Base-by-base conservation (phyloP, 2,797 vertebrate genomes). In the Natrix natrix region DNA sequence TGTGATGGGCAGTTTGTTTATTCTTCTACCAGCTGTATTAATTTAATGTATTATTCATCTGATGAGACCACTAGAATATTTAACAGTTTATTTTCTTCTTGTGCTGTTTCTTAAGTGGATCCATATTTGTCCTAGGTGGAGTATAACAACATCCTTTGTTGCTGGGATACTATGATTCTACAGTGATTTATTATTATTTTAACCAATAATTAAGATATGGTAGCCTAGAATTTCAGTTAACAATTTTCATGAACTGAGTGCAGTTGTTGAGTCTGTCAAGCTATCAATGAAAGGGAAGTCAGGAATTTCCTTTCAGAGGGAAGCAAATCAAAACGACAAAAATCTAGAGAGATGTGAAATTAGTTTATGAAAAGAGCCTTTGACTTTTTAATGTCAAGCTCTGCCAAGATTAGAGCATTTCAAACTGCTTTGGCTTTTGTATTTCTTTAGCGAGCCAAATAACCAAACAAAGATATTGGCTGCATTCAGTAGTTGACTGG, bases 11-110 rank as follows among this genome's bases (percentile, higher is more conserved):
- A 95, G 88, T 90, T 63, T 91, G 88, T 96, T 96, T 95, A 78
- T 96, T 94, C 91, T 96, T 96, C 90, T 89, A 91, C 94, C 96
- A 97, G 94, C 94, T 97, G 94, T 93, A 94, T 95, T 94, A 95
- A 94, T 93, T 97, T 96, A 95, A 87, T n/a, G 12, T 91, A 91
- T 95, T 96, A 93, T 87, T 96, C 74, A 91, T 94, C 89, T 92
- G 2, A 93, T 95, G 94, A 92, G 32, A 95, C 61, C 94, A 37
- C 56, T 88, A 86, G 54, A 66, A 12, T 90, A 52, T 95, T 95
- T 95, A 93, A 91, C 78, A 94, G 94, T 94, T 94, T 96, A 91
- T 55, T 93, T 91, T 96, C 93, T 78, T 94, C 90, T 88, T 92
- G 91, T 59, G 32, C 0, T 69, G n/a, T 94, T 22, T 86, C 90